These are phyloP conservation scores for Toxotes chatareus DNA, from an alignment of 2,113 vertebrate genomes.

Conservation along the genomic window DNA sequence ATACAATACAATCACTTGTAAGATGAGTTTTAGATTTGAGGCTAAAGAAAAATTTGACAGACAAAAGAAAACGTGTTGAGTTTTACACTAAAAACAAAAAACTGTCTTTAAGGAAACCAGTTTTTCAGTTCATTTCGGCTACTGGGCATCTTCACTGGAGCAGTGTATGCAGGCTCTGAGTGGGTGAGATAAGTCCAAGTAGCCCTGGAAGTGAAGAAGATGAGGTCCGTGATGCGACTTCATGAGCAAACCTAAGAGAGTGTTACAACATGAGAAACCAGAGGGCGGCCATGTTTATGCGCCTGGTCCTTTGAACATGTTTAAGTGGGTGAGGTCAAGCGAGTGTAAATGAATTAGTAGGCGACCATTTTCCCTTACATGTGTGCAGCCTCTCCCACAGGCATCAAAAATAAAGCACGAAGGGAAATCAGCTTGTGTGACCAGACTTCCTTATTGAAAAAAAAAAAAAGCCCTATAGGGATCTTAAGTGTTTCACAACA, in stretches of 20 bases:
- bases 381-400: conserved; percentile 29
- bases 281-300: conserved; percentile 40
- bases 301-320: conserved; percentile 35
- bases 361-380: conserved; percentile 36
- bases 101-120: conserved; percentile 10
- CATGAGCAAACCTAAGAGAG: conserved; percentile 20
- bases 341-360: conserved; percentile 64
- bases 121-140: not conserved
- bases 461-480: not conserved
- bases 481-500: not conserved
- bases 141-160: conserved; percentile 4
- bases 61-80: not conserved
- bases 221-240: conserved; percentile 1
- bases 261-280: conserved; percentile 37
- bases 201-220: conserved; percentile 11
- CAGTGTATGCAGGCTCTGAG: not conserved
- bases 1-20: not conserved
- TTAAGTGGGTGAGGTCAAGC: conserved; percentile 59
- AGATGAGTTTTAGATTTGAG: conserved; percentile 8
- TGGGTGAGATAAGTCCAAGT: conserved; percentile 10
- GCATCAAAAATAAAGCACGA: conserved; percentile 11
- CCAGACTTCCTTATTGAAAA: not conserved
- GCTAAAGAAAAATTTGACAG: not conserved
- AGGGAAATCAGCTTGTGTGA: conserved; percentile 23
- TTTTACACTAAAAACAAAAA: no score